Evolutionary conservation across 2,113 vertebrate genomes (phyloP).

Genomic region (Oxygymnocypris stewartii): DNA sequence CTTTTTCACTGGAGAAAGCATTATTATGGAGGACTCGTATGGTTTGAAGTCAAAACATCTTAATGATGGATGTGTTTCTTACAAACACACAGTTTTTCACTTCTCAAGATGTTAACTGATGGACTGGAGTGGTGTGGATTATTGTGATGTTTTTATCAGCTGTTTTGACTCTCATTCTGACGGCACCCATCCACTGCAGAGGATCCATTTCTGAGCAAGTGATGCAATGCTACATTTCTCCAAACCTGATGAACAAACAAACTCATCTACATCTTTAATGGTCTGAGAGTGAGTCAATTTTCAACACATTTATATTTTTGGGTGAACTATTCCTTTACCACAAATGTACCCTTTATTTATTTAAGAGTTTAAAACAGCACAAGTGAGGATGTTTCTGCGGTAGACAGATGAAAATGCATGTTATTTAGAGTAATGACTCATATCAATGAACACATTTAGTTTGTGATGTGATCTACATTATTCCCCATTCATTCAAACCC

Average conservation of each 20-base stretch:
- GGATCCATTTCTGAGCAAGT: neutral
- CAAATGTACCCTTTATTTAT: constrained; percentile 14
- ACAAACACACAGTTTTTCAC: neutral
- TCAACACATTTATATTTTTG: neutral
- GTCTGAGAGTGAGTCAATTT: neutral
- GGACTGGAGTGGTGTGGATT: neutral
- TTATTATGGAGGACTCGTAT: no score
- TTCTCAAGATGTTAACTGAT: neutral
- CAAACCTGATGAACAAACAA: neutral
- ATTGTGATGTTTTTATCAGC: neutral
- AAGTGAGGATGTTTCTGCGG: constrained; percentile 25
- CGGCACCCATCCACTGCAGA: neutral
- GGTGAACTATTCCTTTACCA: neutral
- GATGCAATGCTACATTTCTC: neutral
- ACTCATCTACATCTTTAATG: neutral
- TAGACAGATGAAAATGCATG: constrained; percentile 70
- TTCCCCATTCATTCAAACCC: constrained; percentile 28
- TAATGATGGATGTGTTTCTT: neutral
- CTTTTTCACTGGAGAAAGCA: no score
- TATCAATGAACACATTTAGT: constrained; percentile 63
- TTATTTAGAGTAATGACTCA: constrained; percentile 64
- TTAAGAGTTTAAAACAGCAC: constrained; percentile 25
- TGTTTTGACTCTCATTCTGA: neutral
- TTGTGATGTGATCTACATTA: constrained; percentile 53
- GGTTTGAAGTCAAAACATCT: no score